Evolutionary conservation across 2,113 vertebrate species (phyloP).

Genomic region (Ellobius talpinus): DNA sequence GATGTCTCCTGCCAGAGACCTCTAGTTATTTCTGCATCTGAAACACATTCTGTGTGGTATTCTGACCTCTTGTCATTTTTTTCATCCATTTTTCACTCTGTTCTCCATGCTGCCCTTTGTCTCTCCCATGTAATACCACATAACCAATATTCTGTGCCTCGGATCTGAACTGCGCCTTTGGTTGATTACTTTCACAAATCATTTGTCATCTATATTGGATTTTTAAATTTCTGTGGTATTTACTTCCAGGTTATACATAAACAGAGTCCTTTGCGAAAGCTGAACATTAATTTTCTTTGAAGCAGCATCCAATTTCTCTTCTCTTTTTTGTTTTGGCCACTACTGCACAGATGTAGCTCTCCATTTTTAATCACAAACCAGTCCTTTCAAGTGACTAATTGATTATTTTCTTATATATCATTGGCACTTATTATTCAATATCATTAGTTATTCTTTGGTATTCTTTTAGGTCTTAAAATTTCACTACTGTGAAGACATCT

Average conservation of each 20-base stretch:
- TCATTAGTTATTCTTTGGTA: neutral
- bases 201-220: constrained; percentile 70
- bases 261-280: constrained; percentile 47
- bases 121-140: constrained; percentile 57
- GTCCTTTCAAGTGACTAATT: constrained; percentile 6
- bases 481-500: neutral
- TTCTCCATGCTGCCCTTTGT: constrained; percentile 46
- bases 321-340: constrained; percentile 33
- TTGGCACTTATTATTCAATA: constrained; percentile 36
- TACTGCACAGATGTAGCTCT: constrained; percentile 45
- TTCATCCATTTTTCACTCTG: constrained; percentile 61
- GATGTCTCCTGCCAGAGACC: constrained; percentile 69
- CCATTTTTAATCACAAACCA: constrained; percentile 42
- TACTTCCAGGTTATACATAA: constrained; percentile 59
- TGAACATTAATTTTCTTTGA: constrained; percentile 71
- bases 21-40: constrained; percentile 68
- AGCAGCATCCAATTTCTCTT: constrained; percentile 43
- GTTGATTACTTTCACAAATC: constrained; percentile 69
- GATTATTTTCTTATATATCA: neutral
- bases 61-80: constrained; percentile 70
- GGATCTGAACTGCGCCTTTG: constrained; percentile 58
- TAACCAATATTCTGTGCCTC: constrained; percentile 62
- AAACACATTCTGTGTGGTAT: constrained; percentile 64
- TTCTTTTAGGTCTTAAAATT: constrained; percentile 16
- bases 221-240: constrained; percentile 61